phyloP scores from a whole-genome alignment of 2,113 vertebrate species.

The Rallus limicola region DNA sequence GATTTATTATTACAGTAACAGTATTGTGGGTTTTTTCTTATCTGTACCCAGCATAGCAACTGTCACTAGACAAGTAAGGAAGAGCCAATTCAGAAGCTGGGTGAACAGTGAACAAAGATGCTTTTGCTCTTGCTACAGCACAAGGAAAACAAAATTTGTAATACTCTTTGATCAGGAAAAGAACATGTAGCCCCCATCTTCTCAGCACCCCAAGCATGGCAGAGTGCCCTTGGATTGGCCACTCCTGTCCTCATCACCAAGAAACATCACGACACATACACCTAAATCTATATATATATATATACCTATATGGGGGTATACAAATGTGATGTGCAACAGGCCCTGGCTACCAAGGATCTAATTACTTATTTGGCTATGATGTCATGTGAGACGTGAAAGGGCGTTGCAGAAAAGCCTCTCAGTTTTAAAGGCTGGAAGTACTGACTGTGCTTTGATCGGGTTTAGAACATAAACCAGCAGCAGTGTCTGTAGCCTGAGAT shows the following conservation, averaged over 20 bases:
- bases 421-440: background rate
- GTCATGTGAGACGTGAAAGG: background rate
- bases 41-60: background rate
- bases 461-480: background rate
- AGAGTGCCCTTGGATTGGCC: background rate
- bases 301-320: background rate
- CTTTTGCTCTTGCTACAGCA: background rate
- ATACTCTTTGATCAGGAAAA: background rate
- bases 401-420: background rate
- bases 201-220: background rate
- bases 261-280: background rate
- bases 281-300: accelerated
- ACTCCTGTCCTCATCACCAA: background rate
- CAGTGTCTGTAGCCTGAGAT: background rate
- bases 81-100: background rate
- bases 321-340: background rate
- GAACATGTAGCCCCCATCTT: background rate
- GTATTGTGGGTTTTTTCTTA: background rate
- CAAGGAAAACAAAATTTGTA: background rate
- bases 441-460: no score
- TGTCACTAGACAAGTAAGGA: background rate
- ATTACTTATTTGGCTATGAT: background rate
- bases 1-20: slow-evolving; percentile 10
- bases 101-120: background rate
- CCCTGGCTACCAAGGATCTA: background rate